Evolutionary conservation across 2,113 vertebrate species (phyloP).

Genomic region (Baryphthengus martii): DNA sequence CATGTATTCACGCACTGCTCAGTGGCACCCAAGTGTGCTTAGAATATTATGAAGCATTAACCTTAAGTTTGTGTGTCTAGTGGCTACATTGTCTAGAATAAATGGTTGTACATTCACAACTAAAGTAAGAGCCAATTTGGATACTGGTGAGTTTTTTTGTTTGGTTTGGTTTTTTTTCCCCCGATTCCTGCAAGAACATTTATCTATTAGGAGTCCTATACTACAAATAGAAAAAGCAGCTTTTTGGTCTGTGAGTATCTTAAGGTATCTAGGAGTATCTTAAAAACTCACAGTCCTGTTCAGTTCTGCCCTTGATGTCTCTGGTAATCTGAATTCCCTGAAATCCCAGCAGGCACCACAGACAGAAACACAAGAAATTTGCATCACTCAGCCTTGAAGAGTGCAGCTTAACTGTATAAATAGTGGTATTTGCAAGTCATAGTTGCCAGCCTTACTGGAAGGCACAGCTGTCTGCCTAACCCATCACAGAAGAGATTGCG

Average conservation of each 20-base stretch:
- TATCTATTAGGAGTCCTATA: neutral
- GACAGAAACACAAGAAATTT: neutral
- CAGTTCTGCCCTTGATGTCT: neutral
- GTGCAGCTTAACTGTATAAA: neutral
- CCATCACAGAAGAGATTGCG: neutral
- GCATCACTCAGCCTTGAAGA: neutral
- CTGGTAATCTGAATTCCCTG: neutral
- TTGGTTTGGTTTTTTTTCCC: neutral
- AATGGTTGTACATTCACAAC: neutral
- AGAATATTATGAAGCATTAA: neutral
- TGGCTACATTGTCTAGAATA: neutral
- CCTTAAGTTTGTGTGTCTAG: neutral
- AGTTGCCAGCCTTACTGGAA: conserved; percentile 4
- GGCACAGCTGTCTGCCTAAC: conserved; percentile 12
- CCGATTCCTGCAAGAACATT: neutral
- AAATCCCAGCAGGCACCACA: neutral
- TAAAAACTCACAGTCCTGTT: neutral
- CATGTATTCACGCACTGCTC: neutral
- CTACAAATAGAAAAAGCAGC: neutral
- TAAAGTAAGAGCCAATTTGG: neutral
- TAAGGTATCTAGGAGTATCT: neutral
- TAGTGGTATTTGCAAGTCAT: conserved; percentile 35
- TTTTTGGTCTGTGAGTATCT: neutral
- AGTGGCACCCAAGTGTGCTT: conserved; percentile 1
- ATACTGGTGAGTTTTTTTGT: neutral